Evolutionary conservation across 1,140 invertebrate species (phyloP).

Genomic region (Drosophila serrata): DNA sequence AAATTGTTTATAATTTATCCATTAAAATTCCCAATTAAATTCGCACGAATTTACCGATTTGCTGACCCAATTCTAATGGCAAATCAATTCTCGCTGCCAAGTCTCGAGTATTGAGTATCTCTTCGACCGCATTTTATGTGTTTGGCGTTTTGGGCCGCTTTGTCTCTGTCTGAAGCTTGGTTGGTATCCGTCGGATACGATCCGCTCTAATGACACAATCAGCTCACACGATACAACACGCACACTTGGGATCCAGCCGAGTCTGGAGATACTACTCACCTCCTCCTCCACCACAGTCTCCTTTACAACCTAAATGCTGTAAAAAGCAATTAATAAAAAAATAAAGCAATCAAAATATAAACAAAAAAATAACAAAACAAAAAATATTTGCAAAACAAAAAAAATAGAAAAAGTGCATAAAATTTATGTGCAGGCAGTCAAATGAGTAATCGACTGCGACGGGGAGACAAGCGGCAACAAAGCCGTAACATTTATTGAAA

Average conservation of each 20-base stretch:
- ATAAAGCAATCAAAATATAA: constrained; percentile 69
- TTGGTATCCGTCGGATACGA: constrained; percentile 48
- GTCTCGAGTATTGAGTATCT: constrained; percentile 50
- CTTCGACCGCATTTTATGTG: constrained; percentile 36
- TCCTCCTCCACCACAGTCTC: constrained; percentile 5
- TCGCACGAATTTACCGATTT: constrained; percentile 18
- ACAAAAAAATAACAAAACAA: constrained; percentile 51
- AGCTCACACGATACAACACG: constrained; percentile 71
- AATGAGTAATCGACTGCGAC: constrained; percentile 78
- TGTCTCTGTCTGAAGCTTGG: constrained; percentile 61
- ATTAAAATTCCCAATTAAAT: constrained; percentile 38
- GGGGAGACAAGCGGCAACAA: constrained; percentile 64
- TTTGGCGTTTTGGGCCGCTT: constrained; percentile 53
- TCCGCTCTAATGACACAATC: constrained; percentile 77
- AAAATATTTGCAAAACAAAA: constrained; percentile 2
- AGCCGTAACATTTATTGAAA: constrained; percentile 78
- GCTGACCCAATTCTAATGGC: constrained; percentile 46
- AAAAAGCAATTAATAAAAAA: constrained; percentile 82
- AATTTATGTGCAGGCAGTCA: constrained; percentile 83
- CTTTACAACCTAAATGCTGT: constrained; percentile 54
- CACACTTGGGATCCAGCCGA: constrained; percentile 9
- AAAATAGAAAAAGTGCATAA: constrained; percentile 64
- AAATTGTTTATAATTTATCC: constrained; percentile 16
- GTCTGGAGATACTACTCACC: constrained; percentile 22
- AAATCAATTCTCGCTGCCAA: constrained; percentile 46